Percentiles rank a stretch among this genome's conserved stretches.
phyloP scores from a whole-genome alignment of 1,140 invertebrate species.

The Leptinotarsa lineolata region DNA sequence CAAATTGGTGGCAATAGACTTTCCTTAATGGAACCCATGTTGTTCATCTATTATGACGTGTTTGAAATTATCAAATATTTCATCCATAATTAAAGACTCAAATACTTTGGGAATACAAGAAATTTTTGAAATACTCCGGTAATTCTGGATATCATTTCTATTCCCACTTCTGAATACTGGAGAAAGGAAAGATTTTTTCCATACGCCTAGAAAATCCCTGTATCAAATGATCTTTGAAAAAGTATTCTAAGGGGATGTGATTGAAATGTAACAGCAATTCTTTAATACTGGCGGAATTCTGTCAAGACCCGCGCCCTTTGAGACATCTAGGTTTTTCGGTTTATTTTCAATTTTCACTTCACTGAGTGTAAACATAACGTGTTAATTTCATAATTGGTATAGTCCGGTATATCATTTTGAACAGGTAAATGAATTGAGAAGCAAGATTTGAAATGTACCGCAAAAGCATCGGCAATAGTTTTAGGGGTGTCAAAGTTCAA shows the following conservation, averaged over 20 bases:
- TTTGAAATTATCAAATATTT: too few relatives aligned
- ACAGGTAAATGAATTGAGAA: too few relatives aligned
- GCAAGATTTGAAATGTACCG: too few relatives aligned
- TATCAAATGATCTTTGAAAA: constrained; percentile 16
- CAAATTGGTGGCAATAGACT: too few relatives aligned
- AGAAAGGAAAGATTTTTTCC: constrained; percentile 9
- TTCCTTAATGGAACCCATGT: too few relatives aligned
- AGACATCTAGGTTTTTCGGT: constrained; percentile 10
- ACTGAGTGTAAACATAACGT: constrained; percentile 3
- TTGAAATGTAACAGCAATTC: constrained; percentile 11
- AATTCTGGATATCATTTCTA: constrained; percentile 10
- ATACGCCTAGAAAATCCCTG: constrained; percentile 12
- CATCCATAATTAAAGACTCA: too few relatives aligned
- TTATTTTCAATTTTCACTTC: constrained; percentile 3
- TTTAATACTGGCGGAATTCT: constrained; percentile 1
- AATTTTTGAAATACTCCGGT: constrained; percentile 7
- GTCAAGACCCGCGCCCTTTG: background rate
- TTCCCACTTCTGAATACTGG: too few relatives aligned
- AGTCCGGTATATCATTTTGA: background rate
- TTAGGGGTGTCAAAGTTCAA: too few relatives aligned
- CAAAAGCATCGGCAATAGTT: too few relatives aligned
- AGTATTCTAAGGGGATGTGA: constrained; percentile 5
- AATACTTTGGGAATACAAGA: too few relatives aligned
- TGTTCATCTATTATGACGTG: too few relatives aligned
- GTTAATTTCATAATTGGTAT: constrained; percentile 13